phyloP scores from a whole-genome alignment of 2,113 vertebrate species.

The Salvator merianae region DNA sequence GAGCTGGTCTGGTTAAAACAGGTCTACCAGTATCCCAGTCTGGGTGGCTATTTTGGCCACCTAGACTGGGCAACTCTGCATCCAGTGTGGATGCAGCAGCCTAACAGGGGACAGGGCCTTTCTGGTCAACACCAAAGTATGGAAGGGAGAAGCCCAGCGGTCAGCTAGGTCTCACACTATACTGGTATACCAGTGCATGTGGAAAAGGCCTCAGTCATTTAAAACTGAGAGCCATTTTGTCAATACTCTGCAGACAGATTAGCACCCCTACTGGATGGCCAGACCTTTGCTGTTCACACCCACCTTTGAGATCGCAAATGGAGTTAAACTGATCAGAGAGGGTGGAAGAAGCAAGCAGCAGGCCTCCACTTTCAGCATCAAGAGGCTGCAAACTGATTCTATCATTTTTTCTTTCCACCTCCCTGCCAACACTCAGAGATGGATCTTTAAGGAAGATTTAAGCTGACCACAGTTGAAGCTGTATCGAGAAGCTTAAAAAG shows the following conservation, averaged over 20 bases:
- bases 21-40: no score
- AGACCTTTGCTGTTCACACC: not conserved
- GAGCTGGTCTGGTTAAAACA: no score
- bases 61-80: no score
- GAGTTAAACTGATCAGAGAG: slow-evolving; percentile 8
- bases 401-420: not conserved
- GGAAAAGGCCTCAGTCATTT: no score
- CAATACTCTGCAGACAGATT: not conserved
- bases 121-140: no score
- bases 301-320: slow-evolving; percentile 11
- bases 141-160: no score
- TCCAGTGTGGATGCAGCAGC: no score
- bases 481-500: not conserved
- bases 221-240: not conserved
- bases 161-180: no score
- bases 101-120: no score
- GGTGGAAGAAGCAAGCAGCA: slow-evolving; percentile 2
- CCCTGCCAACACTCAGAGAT: not conserved
- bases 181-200: no score
- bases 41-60: no score
- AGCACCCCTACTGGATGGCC: not conserved
- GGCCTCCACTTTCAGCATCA: not conserved
- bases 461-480: not conserved
- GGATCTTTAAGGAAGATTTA: slow-evolving; percentile 16
- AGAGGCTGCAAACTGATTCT: slow-evolving; percentile 21